Evolutionary conservation across 2,888 invertebrate genomes (phyloP), one percentile per base, ranked within the genome.

Genomic region (Nomada hirtipes): DNA sequence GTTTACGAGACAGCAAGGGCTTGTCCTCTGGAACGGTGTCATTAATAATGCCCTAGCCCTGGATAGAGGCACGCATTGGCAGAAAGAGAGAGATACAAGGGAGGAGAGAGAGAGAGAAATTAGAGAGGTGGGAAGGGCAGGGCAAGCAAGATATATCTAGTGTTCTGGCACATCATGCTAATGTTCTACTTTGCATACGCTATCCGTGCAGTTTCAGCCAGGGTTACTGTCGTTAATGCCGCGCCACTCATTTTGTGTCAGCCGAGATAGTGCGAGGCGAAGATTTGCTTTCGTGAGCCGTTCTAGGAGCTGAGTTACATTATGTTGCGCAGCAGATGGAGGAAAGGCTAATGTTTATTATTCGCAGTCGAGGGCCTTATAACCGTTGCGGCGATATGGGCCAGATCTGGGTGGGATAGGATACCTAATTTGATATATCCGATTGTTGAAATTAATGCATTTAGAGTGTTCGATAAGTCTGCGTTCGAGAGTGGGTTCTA

Each of bases 131-230:
- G 50, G 44, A 36, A n/a, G 50, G 52, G 59, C 50, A 61, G 60
- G 13, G 42, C 57, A 47, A 69, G 52, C 64, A 60, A 68, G 69
- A 36, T 67, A 71, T 76, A 86, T 82, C 64, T 67, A 61, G 60
- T 68, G 75, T 82, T 73, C 76, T 77, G 82, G 42, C 73, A 63
- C 60, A 65, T 73, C 75, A 68, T 59, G 76, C 76, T 86, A 87
- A 88, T 87, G 79, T 81, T 82, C 81, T 81, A 79, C 74, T 88
- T 85, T 81, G 82, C 80, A 80, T 78, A 80, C 64, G 71, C 55
- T 76, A 80, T 63, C 64, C 78, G 71, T 65, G 80, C 70, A 70
- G 63, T 82, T 77, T 76, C 78, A 70, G 70, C 81, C 74, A 67
- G 74, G 70, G 75, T 78, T 68, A 71, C 59, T 44, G 72, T 82